A percentile compares a stretch with the other conserved stretches of the same genome.
Conservation (phyloP, 2,888 invertebrate genomes). For the Dyspetes luteomarginatus region DNA sequence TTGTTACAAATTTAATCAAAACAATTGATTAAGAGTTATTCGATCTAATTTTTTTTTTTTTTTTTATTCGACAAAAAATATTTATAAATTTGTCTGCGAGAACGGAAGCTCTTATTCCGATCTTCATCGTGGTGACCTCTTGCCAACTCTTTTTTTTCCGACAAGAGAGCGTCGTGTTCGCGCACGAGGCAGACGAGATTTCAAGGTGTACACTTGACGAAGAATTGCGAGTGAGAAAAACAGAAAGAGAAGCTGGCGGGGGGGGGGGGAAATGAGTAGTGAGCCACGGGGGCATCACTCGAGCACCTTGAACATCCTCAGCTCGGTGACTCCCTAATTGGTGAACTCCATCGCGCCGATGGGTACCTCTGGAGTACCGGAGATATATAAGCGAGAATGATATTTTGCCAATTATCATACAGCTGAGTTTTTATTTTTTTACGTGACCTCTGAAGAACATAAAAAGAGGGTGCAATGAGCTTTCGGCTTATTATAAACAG, state of each 20-base stretch:
- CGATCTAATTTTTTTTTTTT: neutral
- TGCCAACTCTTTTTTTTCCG: neutral
- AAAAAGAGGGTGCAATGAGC: conserved; percentile 34
- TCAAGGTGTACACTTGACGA: conserved; percentile 28
- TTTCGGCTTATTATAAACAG: too few species aligned
- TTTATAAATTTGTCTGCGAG: neutral
- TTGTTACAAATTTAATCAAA: too few species aligned
- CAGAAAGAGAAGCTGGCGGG: neutral
- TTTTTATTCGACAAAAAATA: too few species aligned
- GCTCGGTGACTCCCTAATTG: conserved; percentile 59
- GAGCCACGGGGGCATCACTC: conserved; percentile 45
- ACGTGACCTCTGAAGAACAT: neutral
- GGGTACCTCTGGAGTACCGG: conserved; percentile 46
- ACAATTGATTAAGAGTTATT: too few species aligned
- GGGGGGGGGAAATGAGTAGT: conserved; percentile 17
- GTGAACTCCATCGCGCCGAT: conserved; percentile 53
- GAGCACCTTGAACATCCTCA: conserved; percentile 48
- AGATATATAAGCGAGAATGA: conserved; percentile 30
- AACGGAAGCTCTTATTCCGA: neutral
- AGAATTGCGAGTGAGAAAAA: neutral
- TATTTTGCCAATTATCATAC: conserved; percentile 59
- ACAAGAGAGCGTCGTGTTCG: conserved; percentile 4
- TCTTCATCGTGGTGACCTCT: conserved; percentile 21
- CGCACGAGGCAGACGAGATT: conserved; percentile 19
- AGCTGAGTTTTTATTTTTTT: conserved; percentile 12